Evolutionary conservation across 2,888 invertebrate species (phyloP).

Genomic region (Aporophyla nigra): DNA sequence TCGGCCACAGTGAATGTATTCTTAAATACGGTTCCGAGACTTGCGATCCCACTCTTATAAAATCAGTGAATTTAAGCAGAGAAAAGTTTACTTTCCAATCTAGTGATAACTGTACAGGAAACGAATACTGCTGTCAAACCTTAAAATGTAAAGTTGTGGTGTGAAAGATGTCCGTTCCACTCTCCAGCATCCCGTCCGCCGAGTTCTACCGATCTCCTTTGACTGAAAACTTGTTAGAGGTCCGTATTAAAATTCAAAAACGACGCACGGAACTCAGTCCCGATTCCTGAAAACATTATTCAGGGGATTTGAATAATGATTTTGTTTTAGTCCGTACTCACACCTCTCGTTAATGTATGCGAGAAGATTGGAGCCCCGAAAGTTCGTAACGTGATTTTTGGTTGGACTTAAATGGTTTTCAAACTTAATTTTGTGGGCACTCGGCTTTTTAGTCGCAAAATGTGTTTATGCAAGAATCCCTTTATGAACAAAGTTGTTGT

Average conservation of each 20-base stretch:
- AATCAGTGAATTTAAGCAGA: not conserved
- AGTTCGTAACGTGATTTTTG: conserved; percentile 89
- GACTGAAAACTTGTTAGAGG: conserved; percentile 90
- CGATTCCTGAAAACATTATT: conserved; percentile 90
- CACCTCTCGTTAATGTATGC: conserved; percentile 84
- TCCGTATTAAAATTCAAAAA: conserved; percentile 91
- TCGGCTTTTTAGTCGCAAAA: conserved; percentile 72
- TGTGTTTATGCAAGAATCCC: conserved; percentile 76
- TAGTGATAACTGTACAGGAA: not conserved
- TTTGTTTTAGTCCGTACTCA: conserved; percentile 86
- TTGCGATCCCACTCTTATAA: not conserved
- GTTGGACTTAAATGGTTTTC: conserved; percentile 87
- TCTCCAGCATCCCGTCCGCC: conserved; percentile 65
- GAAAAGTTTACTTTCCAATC: not conserved
- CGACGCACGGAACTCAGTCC: conserved; percentile 88
- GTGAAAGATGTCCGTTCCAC: conserved; percentile 69
- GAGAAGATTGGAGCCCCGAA: conserved; percentile 82
- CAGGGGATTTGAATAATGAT: conserved; percentile 90
- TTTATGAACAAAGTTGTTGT: conserved; percentile 70
- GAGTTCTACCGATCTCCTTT: conserved; percentile 88
- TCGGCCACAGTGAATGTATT: not conserved
- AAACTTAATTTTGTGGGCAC: conserved; percentile 86
- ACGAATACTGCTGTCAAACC: not conserved
- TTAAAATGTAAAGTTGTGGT: not conserved
- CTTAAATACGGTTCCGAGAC: not conserved